phyloP scores from a whole-genome alignment of 2,888 invertebrate species.

The Leucophenga maculata region DNA sequence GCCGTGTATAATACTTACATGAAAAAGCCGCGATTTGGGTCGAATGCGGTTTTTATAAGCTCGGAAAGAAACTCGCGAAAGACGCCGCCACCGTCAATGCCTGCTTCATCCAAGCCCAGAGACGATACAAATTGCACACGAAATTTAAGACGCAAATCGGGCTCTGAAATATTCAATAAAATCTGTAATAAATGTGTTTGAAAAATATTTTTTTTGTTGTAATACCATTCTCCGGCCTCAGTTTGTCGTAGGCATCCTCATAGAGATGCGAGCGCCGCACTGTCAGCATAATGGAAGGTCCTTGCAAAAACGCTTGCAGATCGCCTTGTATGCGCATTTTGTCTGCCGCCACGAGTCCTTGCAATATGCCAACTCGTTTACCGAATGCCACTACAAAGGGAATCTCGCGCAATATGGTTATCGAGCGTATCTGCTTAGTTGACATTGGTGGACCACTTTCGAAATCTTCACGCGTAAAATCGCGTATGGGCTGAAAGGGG shows the following conservation, averaged over 20 bases:
- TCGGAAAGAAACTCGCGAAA: constrained; percentile 96
- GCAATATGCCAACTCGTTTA: constrained; percentile 88
- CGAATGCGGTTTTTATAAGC: constrained; percentile 93
- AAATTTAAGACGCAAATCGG: constrained; percentile 87
- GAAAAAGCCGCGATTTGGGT: constrained; percentile 96
- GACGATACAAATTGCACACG: constrained; percentile 92
- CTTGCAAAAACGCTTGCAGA: constrained; percentile 81
- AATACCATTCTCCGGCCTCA: constrained; percentile 90
- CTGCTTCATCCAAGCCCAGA: constrained; percentile 94
- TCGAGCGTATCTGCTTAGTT: constrained; percentile 88
- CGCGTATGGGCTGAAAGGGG: constrained; percentile 75
- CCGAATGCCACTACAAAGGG: constrained; percentile 96
- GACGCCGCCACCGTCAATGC: constrained; percentile 97
- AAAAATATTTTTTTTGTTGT: constrained; percentile 40
- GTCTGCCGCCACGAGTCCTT: constrained; percentile 77
- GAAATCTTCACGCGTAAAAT: constrained; percentile 75
- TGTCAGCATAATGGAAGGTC: constrained; percentile 82
- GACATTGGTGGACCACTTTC: constrained; percentile 89
- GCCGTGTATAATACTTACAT: constrained; percentile 66
- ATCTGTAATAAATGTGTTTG: too few relatives aligned
- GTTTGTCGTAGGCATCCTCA: constrained; percentile 96
- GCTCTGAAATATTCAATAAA: constrained; percentile 83
- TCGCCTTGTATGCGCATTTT: constrained; percentile 80
- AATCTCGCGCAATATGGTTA: constrained; percentile 91
- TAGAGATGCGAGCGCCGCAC: constrained; percentile 94